Evolutionary conservation across 1,140 invertebrate genomes (phyloP).

Genomic region (Polyergus mexicanus): DNA sequence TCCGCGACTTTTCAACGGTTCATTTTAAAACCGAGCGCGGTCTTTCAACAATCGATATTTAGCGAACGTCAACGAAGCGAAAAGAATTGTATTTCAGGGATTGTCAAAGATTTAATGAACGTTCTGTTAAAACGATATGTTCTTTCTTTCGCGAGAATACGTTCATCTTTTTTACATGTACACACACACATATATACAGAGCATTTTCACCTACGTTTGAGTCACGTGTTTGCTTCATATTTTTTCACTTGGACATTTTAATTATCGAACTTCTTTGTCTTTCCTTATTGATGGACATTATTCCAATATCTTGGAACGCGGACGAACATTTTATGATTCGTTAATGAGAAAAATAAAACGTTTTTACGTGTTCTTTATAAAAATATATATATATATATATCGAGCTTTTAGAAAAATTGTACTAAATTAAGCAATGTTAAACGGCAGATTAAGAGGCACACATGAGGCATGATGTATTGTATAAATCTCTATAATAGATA

Average conservation of each 20-base stretch:
- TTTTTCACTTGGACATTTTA: constrained; percentile 32
- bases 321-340: not conserved
- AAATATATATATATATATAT: not conserved
- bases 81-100: constrained; percentile 49
- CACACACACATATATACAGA: not conserved
- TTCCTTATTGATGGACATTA: constrained; percentile 10
- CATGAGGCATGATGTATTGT: not conserved
- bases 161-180: not conserved
- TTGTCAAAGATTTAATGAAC: constrained; percentile 54
- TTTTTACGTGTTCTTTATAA: not conserved
- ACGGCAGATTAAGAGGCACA: not conserved
- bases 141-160: constrained; percentile 28
- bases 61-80: not conserved
- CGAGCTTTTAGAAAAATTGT: not conserved
- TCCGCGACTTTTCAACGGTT: constrained; percentile 9
- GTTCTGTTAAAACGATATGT: constrained; percentile 45
- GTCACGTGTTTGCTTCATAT: constrained; percentile 23
- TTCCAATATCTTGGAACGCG: not conserved
- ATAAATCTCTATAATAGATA: not conserved
- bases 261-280: constrained; percentile 32
- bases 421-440: not conserved
- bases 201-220: not conserved
- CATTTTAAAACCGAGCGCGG: constrained; percentile 1
- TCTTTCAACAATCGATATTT: constrained; percentile 28
- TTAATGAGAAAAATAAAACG: not conserved